Percentiles rank a stretch among this genome's conserved stretches.
These are phyloP conservation scores for Catocala sponsa DNA, from an alignment of 2,888 invertebrate species.

Conservation along the genomic window DNA sequence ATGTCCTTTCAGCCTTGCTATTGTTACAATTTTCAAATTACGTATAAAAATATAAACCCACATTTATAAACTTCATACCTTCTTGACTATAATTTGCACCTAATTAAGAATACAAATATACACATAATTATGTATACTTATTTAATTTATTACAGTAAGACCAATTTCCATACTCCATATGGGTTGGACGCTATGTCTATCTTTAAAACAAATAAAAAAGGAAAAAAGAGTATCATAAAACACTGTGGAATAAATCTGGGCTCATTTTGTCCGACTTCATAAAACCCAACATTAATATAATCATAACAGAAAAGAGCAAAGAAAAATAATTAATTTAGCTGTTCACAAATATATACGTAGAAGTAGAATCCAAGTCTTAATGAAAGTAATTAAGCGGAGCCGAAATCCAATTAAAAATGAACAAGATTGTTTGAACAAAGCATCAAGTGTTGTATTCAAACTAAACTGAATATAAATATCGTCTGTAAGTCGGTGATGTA, in stretches of 20 bases:
- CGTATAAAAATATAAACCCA: too few species aligned
- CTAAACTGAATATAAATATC: conserved; percentile 41
- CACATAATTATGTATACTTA: too few species aligned
- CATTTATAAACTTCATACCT: too few species aligned
- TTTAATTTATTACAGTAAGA: too few species aligned
- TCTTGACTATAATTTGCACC: too few species aligned
- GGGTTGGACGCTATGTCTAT: too few species aligned
- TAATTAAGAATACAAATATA: too few species aligned
- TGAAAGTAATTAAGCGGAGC: conserved; percentile 48
- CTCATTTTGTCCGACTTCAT: conserved; percentile 1
- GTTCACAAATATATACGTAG: conserved; percentile 26
- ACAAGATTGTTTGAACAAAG: conserved; percentile 23
- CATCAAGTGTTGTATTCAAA: conserved; percentile 33
- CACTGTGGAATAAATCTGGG: not conserved
- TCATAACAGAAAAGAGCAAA: conserved; percentile 15
- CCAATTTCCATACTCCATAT: too few species aligned
- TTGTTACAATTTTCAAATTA: too few species aligned
- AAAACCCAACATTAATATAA: conserved; percentile 23
- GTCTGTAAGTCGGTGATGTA: conserved; percentile 19
- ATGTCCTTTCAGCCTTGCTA: too few species aligned
- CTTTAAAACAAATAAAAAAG: too few species aligned
- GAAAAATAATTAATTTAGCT: conserved; percentile 17
- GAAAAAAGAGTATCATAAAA: not conserved
- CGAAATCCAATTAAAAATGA: conserved; percentile 46
- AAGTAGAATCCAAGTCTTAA: conserved; percentile 40